Base-by-base conservation (phyloP, 1,140 invertebrate genomes). In the Bombus superbus region DNA sequence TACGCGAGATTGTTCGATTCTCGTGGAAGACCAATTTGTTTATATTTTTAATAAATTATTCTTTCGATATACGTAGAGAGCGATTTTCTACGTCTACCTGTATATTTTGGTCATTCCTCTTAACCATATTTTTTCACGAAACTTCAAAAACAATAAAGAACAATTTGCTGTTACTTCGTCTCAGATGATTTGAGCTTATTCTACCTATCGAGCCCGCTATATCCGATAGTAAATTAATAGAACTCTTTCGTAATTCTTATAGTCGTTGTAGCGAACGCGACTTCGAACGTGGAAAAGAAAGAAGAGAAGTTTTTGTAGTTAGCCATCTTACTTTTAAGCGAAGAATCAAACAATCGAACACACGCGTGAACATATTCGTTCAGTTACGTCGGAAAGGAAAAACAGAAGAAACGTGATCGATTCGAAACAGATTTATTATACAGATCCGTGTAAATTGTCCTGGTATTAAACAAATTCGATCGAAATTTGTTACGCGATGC, bases 1-100 rank as follows among this genome's bases (percentile, higher is more conserved):
- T 85, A 81, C 85, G 72, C 90, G 22, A 91, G 90, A 66, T 91
- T 84, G 73, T 73, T 92, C 75, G 89, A 93, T 85, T 86, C 72
- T 59, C 89, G 89, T 69, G 91, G 90, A 40, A 92, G 86, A 83
- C 85, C 87, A 11, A 79, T 92, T 82, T 64, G 71, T 47, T 74
- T 88, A 86, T 80, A 28, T 64, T 82, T 82, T n/a, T 74, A 74
- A 82, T 71, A 72, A 53, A 68, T 11, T 6, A 35, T 53, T 4
- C 32, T 8, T 25, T 10, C 2, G 25, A n/a, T n/a, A 2, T 3
- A 28, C 59, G 57, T 4, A 11, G 59, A n/a, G 6, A 66, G 15
- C 15, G 2, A 32, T 32, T 66, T 32, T 66, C n/a, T 66, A 1
- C 6, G 2, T 32, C 15, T 35, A 28, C 0, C 3, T 59, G 5